Evolutionary conservation across 2,888 invertebrate genomes (phyloP).

Genomic region (Kryphioiulus occultus): DNA sequence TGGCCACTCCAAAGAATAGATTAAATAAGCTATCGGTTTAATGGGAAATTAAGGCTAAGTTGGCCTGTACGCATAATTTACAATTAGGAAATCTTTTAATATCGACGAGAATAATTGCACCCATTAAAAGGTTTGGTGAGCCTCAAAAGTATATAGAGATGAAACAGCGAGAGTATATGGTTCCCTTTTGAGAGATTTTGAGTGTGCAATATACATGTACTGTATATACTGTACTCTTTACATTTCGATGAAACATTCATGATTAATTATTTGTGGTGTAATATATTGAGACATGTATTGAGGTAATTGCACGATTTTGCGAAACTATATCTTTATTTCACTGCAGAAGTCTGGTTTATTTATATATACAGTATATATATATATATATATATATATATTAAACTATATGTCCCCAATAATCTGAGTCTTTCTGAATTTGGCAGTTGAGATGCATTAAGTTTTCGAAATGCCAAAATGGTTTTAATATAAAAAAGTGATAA

Average conservation of each 20-base stretch:
- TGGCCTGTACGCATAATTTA: constrained; percentile 33
- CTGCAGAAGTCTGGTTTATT: too few species aligned
- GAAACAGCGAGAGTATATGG: not conserved
- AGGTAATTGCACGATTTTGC: not conserved
- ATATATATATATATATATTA: too few species aligned
- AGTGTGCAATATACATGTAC: too few species aligned
- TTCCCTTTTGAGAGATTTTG: not conserved
- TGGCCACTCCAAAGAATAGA: constrained; percentile 36
- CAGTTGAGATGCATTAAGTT: too few species aligned
- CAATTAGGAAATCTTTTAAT: constrained; percentile 36
- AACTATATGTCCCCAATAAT: too few species aligned
- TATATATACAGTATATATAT: too few species aligned
- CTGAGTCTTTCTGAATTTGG: too few species aligned
- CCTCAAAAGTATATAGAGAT: not conserved
- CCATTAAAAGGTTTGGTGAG: not conserved
- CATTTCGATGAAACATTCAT: not conserved
- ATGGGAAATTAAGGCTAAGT: constrained; percentile 4
- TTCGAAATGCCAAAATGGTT: too few species aligned
- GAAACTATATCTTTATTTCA: not conserved
- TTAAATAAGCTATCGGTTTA: constrained; percentile 32
- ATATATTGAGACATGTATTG: not conserved
- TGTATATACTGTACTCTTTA: too few species aligned
- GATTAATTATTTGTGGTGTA: not conserved
- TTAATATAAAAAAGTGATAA: too few species aligned
- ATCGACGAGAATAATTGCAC: constrained; percentile 32